These are phyloP conservation scores for Hirtodrosophila alboralis DNA, from an alignment of 2,888 invertebrate genomes.

Conservation along the genomic window DNA sequence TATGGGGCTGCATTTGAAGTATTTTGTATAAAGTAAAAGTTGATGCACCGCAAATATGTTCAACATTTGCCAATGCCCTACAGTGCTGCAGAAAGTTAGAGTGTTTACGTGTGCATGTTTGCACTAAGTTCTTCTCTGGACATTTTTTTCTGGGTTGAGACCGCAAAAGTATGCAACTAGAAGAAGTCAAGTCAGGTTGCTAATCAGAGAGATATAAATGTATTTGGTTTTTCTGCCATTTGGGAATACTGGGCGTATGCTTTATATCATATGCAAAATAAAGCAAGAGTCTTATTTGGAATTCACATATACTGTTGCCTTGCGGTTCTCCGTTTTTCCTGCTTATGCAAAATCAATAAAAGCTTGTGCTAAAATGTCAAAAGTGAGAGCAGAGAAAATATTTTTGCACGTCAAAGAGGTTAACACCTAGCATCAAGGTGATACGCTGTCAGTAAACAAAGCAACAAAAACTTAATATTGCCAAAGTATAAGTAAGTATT, in stretches of 20 bases:
- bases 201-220: too few relatives aligned
- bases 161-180: constrained; percentile 27
- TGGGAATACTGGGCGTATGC: constrained; percentile 42
- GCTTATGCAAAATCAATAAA: constrained; percentile 70
- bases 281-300: constrained; percentile 45
- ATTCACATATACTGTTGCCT: constrained; percentile 28
- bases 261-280: constrained; percentile 45
- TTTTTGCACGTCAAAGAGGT: constrained; percentile 65
- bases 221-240: background rate
- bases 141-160: constrained; percentile 12
- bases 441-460: constrained; percentile 20
- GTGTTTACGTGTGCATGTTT: constrained; percentile 36
- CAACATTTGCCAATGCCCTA: constrained; percentile 51
- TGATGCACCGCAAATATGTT: constrained; percentile 52
- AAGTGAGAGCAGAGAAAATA: constrained; percentile 39
- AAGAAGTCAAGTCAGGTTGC: background rate
- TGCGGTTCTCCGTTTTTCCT: constrained; percentile 8
- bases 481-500: constrained; percentile 17
- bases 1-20: constrained; percentile 21
- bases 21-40: constrained; percentile 55
- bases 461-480: constrained; percentile 27
- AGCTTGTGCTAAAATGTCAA: constrained; percentile 31
- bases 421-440: constrained; percentile 58
- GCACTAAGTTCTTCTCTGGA: constrained; percentile 11
- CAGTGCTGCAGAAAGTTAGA: constrained; percentile 23